A percentile compares a stretch with the other conserved stretches of the same genome.
These are phyloP conservation scores for Latrodectus geometricus DNA, from an alignment of 1,140 invertebrate genomes.

Conservation along the genomic window DNA sequence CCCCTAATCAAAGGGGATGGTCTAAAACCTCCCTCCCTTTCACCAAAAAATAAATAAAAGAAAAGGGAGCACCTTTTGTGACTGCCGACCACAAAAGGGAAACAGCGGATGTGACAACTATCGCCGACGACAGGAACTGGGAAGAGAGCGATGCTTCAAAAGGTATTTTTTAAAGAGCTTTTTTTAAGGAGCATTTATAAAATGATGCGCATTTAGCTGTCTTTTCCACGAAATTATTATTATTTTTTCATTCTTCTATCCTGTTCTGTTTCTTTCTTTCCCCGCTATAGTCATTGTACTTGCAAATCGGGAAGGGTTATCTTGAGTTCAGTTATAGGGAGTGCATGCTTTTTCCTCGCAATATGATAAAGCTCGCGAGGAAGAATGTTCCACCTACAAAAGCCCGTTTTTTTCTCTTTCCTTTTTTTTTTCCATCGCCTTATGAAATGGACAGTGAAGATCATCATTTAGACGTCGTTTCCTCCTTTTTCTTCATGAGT, in stretches of 20 bases:
- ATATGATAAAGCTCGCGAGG: conserved; percentile 3
- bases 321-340: conserved; percentile 27
- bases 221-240: conserved; percentile 16
- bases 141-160: conserved; percentile 18
- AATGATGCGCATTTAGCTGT: conserved; percentile 57
- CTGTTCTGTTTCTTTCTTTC: conserved; percentile 19
- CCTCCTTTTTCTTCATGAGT: background rate
- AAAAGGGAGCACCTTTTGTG: conserved; percentile 48
- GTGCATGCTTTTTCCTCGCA: conserved; percentile 4
- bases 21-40: background rate
- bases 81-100: conserved; percentile 43
- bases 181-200: conserved; percentile 34
- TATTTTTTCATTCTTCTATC: background rate
- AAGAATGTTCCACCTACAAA: conserved; percentile 29
- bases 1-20: conserved; percentile 43
- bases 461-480: background rate
- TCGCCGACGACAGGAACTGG: conserved; percentile 45
- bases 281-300: conserved; percentile 12
- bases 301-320: conserved; percentile 56
- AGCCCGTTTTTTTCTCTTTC: background rate
- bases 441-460: background rate
- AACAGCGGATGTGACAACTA: conserved; percentile 50
- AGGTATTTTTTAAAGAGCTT: conserved; percentile 47
- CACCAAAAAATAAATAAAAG: background rate
- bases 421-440: background rate